phyloP scores from a whole-genome alignment of 2,113 vertebrate genomes.

The Butorides virescens region DNA sequence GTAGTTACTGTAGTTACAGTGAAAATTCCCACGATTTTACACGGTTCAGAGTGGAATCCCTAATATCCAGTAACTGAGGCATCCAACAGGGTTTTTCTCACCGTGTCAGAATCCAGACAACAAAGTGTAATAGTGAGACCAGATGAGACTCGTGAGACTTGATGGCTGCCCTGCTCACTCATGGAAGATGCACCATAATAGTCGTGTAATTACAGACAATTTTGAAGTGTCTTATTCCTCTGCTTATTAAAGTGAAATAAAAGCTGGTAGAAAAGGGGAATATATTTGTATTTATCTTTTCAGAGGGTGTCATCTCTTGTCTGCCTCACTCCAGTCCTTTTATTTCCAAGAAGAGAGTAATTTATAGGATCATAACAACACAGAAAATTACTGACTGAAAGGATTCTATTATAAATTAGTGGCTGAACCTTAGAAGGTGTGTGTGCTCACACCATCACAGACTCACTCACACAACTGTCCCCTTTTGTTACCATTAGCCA shows the following conservation, averaged over 20 bases:
- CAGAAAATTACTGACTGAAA: not conserved
- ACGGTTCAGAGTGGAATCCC: not conserved
- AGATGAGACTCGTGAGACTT: not conserved
- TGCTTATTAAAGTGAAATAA: conserved; percentile 15
- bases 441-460: not conserved
- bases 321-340: not conserved
- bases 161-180: not conserved
- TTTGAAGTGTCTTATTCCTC: not conserved
- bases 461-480: not conserved
- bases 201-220: not conserved
- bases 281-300: conserved; percentile 30
- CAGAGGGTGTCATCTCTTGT: not conserved
- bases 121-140: not conserved
- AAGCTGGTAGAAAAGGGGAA: not conserved
- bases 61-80: not conserved
- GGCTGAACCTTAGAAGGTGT: not conserved
- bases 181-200: not conserved
- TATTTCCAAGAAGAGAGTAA: not conserved
- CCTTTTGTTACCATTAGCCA: not conserved
- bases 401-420: not conserved
- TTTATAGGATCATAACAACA: not conserved
- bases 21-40: not conserved
- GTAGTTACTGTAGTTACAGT: not conserved
- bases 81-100: not conserved
- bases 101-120: not conserved